These are phyloP conservation scores for Sarcophaga carnaria DNA, from an alignment of 2,888 invertebrate species.

Conservation along the genomic window DNA sequence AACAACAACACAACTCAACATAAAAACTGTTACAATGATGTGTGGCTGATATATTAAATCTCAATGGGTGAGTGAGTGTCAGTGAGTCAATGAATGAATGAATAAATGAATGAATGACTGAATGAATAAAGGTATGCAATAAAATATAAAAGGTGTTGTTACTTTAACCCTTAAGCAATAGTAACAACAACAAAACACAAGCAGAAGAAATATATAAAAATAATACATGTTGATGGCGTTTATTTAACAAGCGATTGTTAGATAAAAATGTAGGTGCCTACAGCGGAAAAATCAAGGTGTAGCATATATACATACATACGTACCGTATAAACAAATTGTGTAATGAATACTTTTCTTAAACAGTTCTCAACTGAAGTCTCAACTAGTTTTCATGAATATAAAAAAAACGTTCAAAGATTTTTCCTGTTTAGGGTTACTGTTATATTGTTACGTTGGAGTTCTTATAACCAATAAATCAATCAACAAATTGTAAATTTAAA, in stretches of 20 bases:
- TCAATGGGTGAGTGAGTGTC: not conserved
- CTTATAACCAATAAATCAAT: slow-evolving; percentile 49
- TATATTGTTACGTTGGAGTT: not conserved
- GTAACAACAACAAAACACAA: slow-evolving; percentile 22
- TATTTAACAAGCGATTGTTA: slow-evolving; percentile 13
- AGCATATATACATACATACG: no score
- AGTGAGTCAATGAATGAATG: not conserved
- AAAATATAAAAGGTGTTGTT: slow-evolving; percentile 30
- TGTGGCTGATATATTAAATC: no score
- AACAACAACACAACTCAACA: slow-evolving; percentile 10
- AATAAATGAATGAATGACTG: slow-evolving; percentile 15
- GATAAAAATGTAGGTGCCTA: slow-evolving; percentile 36
- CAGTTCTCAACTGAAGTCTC: no score
- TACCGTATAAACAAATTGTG: no score
- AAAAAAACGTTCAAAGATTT: no score
- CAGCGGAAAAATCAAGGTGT: slow-evolving; percentile 1
- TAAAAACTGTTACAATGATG: slow-evolving; percentile 3
- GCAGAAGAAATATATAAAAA: not conserved
- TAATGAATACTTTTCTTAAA: no score
- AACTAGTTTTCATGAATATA: no score
- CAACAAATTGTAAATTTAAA: slow-evolving; percentile 30
- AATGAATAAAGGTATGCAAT: slow-evolving; percentile 1
- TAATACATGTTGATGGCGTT: not conserved
- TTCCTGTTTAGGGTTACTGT: not conserved
- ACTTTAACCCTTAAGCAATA: slow-evolving; percentile 43